Conservation (phyloP, 2,113 vertebrate genomes). For the Ictalurus furcatus region DNA sequence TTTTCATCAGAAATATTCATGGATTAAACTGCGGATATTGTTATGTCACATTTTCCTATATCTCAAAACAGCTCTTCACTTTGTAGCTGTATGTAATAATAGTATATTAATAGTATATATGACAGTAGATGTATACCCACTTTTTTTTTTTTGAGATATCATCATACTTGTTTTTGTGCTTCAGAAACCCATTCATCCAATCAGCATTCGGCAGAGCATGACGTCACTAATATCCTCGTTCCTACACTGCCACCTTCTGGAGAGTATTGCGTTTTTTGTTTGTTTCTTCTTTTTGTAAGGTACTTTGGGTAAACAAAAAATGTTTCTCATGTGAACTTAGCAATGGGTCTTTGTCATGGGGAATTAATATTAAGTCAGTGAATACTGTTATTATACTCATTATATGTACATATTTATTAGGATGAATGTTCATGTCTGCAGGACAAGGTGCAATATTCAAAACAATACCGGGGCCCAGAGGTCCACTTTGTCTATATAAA, state of each 20-base stretch:
- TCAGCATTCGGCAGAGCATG: not conserved
- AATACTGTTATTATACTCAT: not conserved
- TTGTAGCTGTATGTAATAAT: not conserved
- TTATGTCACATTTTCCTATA: not conserved
- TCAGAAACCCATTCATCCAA: not conserved
- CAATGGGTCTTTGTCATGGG: not conserved
- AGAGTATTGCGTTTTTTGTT: not conserved
- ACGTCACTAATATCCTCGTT: not conserved
- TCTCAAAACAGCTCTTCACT: not conserved
- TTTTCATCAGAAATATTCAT: too few species aligned
- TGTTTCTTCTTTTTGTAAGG: not conserved
- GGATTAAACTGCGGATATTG: too few species aligned
- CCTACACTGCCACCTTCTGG: not conserved
- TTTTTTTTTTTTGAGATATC: not conserved
- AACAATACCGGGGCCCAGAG: not conserved
- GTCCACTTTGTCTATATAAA: not conserved
- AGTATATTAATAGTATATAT: too few species aligned
- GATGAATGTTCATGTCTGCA: not conserved
- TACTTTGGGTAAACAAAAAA: not conserved
- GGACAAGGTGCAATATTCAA: not conserved
- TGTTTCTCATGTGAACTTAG: not conserved
- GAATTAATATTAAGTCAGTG: not conserved
- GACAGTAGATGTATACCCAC: not conserved
- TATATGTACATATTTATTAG: not conserved
- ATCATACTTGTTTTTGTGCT: not conserved